phyloP scores from a whole-genome alignment of 2,113 vertebrate species.

The Misgurnus mizolepis region DNA sequence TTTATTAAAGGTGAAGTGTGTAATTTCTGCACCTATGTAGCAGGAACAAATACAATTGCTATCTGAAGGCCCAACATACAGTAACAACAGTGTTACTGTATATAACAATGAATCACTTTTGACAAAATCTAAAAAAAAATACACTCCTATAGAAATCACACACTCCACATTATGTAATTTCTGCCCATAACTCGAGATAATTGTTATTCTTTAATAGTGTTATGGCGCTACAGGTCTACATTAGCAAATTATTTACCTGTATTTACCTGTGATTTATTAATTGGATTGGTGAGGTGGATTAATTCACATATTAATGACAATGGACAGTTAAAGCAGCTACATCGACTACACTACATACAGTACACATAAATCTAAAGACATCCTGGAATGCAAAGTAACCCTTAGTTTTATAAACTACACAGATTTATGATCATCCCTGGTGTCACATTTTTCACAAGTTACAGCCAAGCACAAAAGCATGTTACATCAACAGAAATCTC shows the following conservation, averaged over 20 bases:
- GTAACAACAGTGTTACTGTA: too few species aligned
- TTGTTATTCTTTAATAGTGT: constrained; percentile 23
- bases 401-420: too few species aligned
- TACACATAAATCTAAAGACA: not conserved
- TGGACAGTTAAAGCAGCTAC: constrained; percentile 27
- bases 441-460: not conserved
- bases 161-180: too few species aligned
- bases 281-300: constrained; percentile 15
- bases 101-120: too few species aligned
- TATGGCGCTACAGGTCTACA: constrained; percentile 39
- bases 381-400: not conserved
- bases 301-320: constrained; percentile 24
- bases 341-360: not conserved
- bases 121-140: too few species aligned
- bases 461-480: not conserved
- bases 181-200: not conserved
- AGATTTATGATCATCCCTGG: not conserved
- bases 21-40: too few species aligned
- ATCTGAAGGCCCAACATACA: too few species aligned
- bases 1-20: not conserved
- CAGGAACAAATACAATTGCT: too few species aligned
- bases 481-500: constrained; percentile 19
- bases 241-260: constrained; percentile 13
- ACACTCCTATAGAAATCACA: too few species aligned
- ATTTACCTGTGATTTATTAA: constrained; percentile 38